Base-by-base conservation (phyloP, 1,140 invertebrate species). In the Microplitis demolitor region DNA sequence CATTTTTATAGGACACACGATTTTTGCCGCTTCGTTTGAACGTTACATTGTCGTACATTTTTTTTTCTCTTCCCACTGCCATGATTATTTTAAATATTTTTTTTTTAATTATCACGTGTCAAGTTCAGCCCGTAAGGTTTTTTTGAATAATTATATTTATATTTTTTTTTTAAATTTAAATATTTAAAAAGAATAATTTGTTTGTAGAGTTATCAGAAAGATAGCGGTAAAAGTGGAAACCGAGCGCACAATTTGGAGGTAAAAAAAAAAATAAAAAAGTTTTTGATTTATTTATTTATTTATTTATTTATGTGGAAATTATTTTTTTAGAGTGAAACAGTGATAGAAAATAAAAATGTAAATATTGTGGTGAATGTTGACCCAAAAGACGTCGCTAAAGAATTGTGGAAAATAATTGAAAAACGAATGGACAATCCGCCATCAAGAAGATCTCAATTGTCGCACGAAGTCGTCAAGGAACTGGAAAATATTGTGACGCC, bases 321-420 rank as follows among this genome's bases (percentile, higher is more conserved):
- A n/a, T 37, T 58, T 61, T 78, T 74, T 33, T 45, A 79, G 78
- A 8, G 14, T 50, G 60, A 70, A 4, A 73, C 74, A 3, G 6
- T 77, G 3, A 72, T 79, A 0, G 24, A 77, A n/a, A 81, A 81
- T 37, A 80, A 80, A 62, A 80, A 80, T 31, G 72, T 79, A 4
- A 81, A 81, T 11, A 64, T 81, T 14, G 66, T 80, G 9, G 75
- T 81, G 9, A 80, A 79, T 11, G 51, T 80, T 4, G 71, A 81
- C 37, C 66, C 78, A 1, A 70, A 76, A 35, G 73, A 76, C 3
- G 60, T 81, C 3, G 79, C 79, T 6, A 35, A 70, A 11, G 78
- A 80, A 54, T 61, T 81, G n/a, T 80, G 78, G 79, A 78, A 72
- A 11, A 56, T 81, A 8, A 78, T 81, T 6, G 73, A 77, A n/a